phyloP scores from a whole-genome alignment of 2,888 invertebrate genomes.

The Lycaena phlaeas region DNA sequence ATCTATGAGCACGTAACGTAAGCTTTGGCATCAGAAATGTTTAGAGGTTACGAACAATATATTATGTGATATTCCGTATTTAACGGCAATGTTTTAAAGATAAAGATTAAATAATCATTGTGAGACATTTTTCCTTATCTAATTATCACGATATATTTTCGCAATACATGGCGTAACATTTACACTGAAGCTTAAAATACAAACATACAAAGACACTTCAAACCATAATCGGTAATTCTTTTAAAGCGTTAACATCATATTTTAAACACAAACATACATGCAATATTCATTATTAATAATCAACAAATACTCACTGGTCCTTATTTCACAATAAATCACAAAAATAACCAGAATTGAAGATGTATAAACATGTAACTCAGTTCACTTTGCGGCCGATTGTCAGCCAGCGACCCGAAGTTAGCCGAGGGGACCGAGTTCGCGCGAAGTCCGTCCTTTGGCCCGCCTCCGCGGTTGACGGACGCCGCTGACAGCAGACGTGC shows the following conservation, averaged over 20 bases:
- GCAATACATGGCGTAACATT: background rate
- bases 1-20: slow-evolving; percentile 21
- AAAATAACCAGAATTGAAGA: slow-evolving; percentile 17
- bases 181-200: background rate
- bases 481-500: slow-evolving; percentile 41
- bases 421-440: slow-evolving; percentile 43
- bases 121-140: slow-evolving; percentile 6
- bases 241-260: background rate
- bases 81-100: background rate
- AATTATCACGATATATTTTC: slow-evolving; percentile 9
- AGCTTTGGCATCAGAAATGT: slow-evolving; percentile 22
- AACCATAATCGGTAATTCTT: background rate
- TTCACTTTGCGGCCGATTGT: slow-evolving; percentile 37
- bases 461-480: slow-evolving; percentile 30
- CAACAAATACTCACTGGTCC: slow-evolving; percentile 37
- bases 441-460: slow-evolving; percentile 42
- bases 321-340: slow-evolving; percentile 11
- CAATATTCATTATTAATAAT: slow-evolving; percentile 14
- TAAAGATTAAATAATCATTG: background rate
- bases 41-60: slow-evolving; percentile 37
- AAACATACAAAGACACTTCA: slow-evolving; percentile 15
- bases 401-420: slow-evolving; percentile 40
- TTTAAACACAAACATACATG: slow-evolving; percentile 7
- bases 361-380: slow-evolving; percentile 47
- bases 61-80: background rate